These are phyloP conservation scores for Hyla sarda DNA, from an alignment of 2,113 vertebrate species.

Conservation along the genomic window DNA sequence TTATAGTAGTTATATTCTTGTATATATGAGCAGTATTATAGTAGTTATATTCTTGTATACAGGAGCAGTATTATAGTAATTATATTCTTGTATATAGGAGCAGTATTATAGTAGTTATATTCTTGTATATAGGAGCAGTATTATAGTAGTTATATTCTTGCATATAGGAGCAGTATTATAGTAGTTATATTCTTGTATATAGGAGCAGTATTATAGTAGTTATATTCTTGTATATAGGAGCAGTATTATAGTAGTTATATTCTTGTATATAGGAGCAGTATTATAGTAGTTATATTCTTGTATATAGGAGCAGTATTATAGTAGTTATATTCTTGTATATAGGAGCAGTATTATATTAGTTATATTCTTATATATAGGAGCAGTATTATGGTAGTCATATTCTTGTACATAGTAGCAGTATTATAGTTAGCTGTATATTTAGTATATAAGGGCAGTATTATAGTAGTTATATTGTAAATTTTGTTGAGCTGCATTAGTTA, in stretches of 20 bases:
- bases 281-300: slow-evolving; percentile 1
- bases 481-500: not conserved
- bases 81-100: too few species aligned
- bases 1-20: too few species aligned
- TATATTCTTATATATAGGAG: not conserved
- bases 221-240: not conserved
- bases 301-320: not conserved
- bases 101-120: too few species aligned
- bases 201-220: not conserved
- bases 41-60: too few species aligned
- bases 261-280: not conserved
- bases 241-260: too few species aligned
- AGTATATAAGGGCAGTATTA: not conserved
- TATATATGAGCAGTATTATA: too few species aligned
- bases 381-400: not conserved
- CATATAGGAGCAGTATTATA: not conserved
- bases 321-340: not conserved
- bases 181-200: not conserved
- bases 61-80: too few species aligned
- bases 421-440: not conserved
- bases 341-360: not conserved
- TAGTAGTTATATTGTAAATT: not conserved
- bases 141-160: too few species aligned
- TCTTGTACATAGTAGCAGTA: not conserved
- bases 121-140: too few species aligned